phyloP scores from a whole-genome alignment of 1,140 invertebrate species.

The Callitettix versicolor region DNA sequence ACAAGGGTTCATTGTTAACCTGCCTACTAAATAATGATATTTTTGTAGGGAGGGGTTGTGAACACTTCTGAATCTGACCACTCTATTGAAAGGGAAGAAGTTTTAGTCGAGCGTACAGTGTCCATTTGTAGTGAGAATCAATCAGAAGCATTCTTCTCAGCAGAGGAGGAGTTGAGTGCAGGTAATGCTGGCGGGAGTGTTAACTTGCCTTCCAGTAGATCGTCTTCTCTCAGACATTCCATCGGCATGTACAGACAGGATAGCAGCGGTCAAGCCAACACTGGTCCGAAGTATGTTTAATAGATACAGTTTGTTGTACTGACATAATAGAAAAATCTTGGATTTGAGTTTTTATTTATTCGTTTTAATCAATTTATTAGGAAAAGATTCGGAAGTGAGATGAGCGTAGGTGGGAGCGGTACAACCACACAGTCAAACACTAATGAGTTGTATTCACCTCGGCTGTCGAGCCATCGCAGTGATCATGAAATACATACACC shows the following conservation, averaged over 20 bases:
- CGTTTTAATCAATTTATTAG: too few species aligned
- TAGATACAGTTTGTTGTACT: too few species aligned
- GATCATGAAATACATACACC: slow-evolving; percentile 49
- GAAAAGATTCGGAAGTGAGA: slow-evolving; percentile 38
- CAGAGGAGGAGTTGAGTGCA: slow-evolving; percentile 69
- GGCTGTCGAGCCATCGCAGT: slow-evolving; percentile 41
- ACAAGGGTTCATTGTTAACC: too few species aligned
- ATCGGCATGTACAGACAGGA: slow-evolving; percentile 12
- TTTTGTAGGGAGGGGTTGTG: slow-evolving; percentile 17
- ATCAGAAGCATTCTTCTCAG: slow-evolving; percentile 82
- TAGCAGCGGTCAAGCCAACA: slow-evolving; percentile 3
- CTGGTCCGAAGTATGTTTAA: background rate
- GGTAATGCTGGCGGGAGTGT: background rate
- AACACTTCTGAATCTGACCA: slow-evolving; percentile 24
- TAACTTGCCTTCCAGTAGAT: slow-evolving; percentile 36
- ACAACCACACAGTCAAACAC: slow-evolving; percentile 5
- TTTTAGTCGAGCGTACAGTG: slow-evolving; percentile 59
- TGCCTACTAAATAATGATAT: too few species aligned
- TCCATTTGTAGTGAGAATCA: slow-evolving; percentile 82
- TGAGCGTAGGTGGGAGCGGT: slow-evolving; percentile 29
- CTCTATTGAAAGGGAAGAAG: slow-evolving; percentile 17
- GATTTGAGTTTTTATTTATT: too few species aligned
- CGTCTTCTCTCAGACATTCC: slow-evolving; percentile 30
- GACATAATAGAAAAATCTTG: too few species aligned
- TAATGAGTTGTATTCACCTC: slow-evolving; percentile 12